These are phyloP conservation scores for Drosophila pullipes DNA, from an alignment of 2,888 invertebrate species.

Conservation along the genomic window DNA sequence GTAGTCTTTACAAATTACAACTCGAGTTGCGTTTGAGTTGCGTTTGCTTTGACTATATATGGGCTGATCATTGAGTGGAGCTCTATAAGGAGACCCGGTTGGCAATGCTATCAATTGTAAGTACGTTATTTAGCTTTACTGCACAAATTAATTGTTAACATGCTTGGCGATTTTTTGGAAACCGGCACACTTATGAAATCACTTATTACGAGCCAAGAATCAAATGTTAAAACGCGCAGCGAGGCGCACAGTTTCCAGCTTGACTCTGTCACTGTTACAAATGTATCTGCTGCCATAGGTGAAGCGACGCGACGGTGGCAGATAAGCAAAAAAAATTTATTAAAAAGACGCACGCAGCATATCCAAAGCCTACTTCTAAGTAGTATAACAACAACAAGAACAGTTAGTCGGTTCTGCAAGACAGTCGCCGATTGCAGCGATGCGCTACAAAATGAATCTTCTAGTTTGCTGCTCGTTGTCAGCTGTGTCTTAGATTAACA, in stretches of 20 bases:
- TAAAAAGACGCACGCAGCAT: slow-evolving; percentile 41
- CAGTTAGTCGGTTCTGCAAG: slow-evolving; percentile 78
- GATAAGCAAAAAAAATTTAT: slow-evolving; percentile 57
- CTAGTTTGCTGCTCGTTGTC: slow-evolving; percentile 44
- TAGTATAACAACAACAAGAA: slow-evolving; percentile 42
- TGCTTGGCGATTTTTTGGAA: slow-evolving; percentile 32
- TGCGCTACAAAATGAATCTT: slow-evolving; percentile 64
- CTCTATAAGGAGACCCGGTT: slow-evolving; percentile 71
- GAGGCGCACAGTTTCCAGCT: slow-evolving; percentile 41
- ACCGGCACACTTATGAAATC: slow-evolving; percentile 64
- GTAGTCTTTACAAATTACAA: slow-evolving; percentile 60
- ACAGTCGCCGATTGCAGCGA: slow-evolving; percentile 61
- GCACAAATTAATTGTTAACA: slow-evolving; percentile 65
- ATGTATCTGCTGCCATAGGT: slow-evolving; percentile 56
- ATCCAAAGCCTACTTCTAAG: slow-evolving; percentile 23
- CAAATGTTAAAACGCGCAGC: slow-evolving; percentile 12
- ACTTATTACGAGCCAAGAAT: slow-evolving; percentile 34
- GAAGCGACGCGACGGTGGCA: slow-evolving; percentile 34
- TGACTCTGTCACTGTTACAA: slow-evolving; percentile 61
- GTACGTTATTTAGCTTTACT: slow-evolving; percentile 42
- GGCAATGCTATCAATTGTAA: slow-evolving; percentile 56
- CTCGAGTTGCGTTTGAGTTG: slow-evolving; percentile 32
- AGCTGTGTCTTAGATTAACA: slow-evolving; percentile 63
- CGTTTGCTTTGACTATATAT: slow-evolving; percentile 49
- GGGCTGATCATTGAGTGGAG: slow-evolving; percentile 41